A percentile compares a stretch with the other conserved stretches of the same genome.
These are phyloP conservation scores for Nylanderia fulva DNA, from an alignment of 1,140 invertebrate genomes.

Conservation along the genomic window DNA sequence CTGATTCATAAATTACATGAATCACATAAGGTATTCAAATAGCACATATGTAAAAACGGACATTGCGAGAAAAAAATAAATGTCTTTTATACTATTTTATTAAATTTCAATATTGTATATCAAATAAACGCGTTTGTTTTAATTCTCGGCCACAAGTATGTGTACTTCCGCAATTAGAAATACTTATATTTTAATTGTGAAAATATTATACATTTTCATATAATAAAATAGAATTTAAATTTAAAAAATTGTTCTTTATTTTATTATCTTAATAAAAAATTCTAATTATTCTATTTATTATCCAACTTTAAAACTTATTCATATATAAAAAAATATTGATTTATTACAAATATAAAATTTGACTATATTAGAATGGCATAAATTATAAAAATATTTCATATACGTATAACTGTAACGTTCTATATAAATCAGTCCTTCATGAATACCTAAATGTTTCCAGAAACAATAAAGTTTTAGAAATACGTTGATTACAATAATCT, in stretches of 20 bases:
- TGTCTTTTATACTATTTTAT: slow-evolving; percentile 70
- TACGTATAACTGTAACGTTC: neutral
- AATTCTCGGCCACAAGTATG: neutral
- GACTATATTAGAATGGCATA: neutral
- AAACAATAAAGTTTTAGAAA: slow-evolving; percentile 37
- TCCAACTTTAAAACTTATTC: neutral
- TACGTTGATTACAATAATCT: neutral
- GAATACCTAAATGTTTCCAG: slow-evolving; percentile 17
- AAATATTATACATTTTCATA: slow-evolving; percentile 68
- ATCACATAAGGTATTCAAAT: slow-evolving; percentile 9
- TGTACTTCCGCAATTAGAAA: slow-evolving; percentile 50
- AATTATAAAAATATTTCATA: neutral
- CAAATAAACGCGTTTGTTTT: slow-evolving; percentile 49
- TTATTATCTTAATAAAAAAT: neutral
- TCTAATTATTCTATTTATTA: neutral
- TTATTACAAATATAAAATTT: neutral
- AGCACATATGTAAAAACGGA: slow-evolving; percentile 21
- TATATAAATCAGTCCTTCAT: neutral
- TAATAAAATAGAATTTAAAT: slow-evolving; percentile 66
- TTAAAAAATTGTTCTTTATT: slow-evolving; percentile 37
- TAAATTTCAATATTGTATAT: slow-evolving; percentile 60
- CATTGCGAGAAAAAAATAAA: slow-evolving; percentile 27
- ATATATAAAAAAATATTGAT: neutral
- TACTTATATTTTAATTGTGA: slow-evolving; percentile 53
- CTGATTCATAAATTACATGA: slow-evolving; percentile 24